These are phyloP conservation scores for Platygyra sinensis DNA, from an alignment of 64 coral and sea anemone species.

Conservation along the genomic window DNA sequence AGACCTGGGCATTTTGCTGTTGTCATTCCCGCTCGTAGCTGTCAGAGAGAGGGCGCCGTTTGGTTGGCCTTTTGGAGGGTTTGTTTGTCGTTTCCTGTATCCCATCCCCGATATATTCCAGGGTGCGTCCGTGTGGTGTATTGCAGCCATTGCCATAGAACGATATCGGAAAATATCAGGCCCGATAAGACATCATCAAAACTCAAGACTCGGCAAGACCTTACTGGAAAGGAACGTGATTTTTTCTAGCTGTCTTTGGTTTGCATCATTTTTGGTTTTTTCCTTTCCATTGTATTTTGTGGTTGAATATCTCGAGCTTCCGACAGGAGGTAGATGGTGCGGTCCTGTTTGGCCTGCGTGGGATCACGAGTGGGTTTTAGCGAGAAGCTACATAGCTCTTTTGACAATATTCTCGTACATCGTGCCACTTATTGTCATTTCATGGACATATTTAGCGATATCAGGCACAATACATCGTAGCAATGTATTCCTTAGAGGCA, in stretches of 20 bases:
- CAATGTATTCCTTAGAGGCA: conserved; percentile 9
- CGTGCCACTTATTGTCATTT: conserved; percentile 32
- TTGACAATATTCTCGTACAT: conserved; percentile 42
- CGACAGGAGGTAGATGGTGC: neutral
- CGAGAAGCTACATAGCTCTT: neutral
- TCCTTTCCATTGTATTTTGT: conserved; percentile 55
- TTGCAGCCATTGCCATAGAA: conserved; percentile 47
- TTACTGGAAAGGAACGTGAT: neutral
- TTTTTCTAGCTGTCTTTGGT: conserved; percentile 41
- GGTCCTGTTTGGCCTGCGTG: neutral
- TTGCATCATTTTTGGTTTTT: conserved; percentile 39
- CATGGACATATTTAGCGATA: conserved; percentile 39
- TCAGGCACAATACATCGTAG: conserved; percentile 30
- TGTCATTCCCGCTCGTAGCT: conserved; percentile 28
- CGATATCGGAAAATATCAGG: conserved; percentile 39
- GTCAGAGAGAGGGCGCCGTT: conserved; percentile 50
- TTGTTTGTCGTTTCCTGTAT: conserved; percentile 50
- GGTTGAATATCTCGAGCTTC: conserved; percentile 20
- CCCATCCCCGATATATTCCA: conserved; percentile 54
- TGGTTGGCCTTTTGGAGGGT: conserved; percentile 58
- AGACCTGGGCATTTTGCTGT: conserved; percentile 48
- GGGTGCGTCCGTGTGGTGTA: conserved; percentile 67
- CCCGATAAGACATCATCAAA: neutral
- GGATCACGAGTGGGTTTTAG: neutral
- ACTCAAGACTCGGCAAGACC: neutral